Evolutionary conservation across 2,888 invertebrate genomes (phyloP).

Genomic region (Tromatobia lineatoria): DNA sequence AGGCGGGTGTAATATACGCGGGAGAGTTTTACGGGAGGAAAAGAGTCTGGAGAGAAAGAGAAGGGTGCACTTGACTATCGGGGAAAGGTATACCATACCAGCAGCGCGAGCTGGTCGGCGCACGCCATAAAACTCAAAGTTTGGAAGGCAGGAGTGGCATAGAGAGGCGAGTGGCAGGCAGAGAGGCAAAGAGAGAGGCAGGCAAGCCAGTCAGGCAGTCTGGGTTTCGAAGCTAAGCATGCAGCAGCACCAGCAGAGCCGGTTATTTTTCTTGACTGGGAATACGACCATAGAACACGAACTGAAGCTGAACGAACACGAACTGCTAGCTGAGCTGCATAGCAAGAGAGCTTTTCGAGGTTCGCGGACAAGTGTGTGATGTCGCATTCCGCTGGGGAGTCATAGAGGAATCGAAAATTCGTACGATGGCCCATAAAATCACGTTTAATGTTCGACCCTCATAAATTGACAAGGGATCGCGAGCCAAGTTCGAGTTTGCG

Average conservation of each 20-base stretch:
- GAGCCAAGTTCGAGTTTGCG: conserved; percentile 48
- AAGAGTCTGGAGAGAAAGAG: conserved; percentile 40
- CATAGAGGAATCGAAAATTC: conserved; percentile 49
- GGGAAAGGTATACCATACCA: conserved; percentile 24
- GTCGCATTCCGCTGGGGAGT: conserved; percentile 24
- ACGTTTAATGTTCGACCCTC: conserved; percentile 52
- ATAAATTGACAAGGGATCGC: conserved; percentile 47
- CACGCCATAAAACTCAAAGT: conserved; percentile 63
- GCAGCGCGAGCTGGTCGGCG: conserved; percentile 35
- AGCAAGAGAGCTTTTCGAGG: conserved; percentile 30
- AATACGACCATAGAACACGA: conserved; percentile 22
- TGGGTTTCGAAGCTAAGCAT: conserved; percentile 22
- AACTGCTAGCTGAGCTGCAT: conserved; percentile 5
- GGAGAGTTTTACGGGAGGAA: not conserved
- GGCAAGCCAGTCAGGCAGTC: conserved; percentile 43
- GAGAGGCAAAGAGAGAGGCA: not conserved
- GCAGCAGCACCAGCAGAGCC: conserved; percentile 10
- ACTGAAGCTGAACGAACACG: conserved; percentile 25
- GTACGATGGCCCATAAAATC: conserved; percentile 62
- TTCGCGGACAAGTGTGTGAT: conserved; percentile 13
- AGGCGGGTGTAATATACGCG: conserved; percentile 19
- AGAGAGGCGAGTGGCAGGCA: conserved; percentile 48
- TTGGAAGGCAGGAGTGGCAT: conserved; percentile 31
- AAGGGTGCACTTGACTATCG: conserved; percentile 16
- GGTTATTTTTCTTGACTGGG: conserved; percentile 40